Evolutionary conservation across 2,113 vertebrate species (phyloP).

Genomic region (Lagenorhynchus albirostris): DNA sequence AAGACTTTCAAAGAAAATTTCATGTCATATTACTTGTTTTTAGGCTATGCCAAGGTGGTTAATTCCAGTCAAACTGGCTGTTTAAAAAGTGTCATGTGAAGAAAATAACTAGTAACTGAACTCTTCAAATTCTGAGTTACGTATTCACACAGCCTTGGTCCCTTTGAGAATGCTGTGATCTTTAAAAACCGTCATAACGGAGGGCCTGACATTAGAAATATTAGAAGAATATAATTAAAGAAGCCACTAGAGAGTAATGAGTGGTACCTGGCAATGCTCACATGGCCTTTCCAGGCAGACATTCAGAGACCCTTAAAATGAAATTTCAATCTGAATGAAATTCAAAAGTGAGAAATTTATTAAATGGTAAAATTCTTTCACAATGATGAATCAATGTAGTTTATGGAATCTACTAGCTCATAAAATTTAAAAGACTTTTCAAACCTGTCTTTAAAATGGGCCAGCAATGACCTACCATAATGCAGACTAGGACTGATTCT

Average conservation of each 20-base stretch:
- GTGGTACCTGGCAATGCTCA: background rate
- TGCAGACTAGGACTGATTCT: background rate
- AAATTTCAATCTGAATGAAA: conserved; percentile 36
- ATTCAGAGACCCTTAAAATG: conserved; percentile 15
- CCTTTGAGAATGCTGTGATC: background rate
- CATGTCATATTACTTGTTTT: conserved; percentile 31
- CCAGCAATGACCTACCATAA: background rate
- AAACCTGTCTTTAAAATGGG: conserved; percentile 7
- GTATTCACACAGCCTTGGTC: background rate
- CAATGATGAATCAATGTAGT: conserved; percentile 11
- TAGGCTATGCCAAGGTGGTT: background rate
- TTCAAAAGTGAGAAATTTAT: conserved; percentile 34
- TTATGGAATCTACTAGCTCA: background rate
- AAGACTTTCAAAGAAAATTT: conserved; percentile 36
- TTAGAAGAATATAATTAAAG: background rate
- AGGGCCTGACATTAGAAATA: conserved; percentile 32
- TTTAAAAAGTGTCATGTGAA: background rate
- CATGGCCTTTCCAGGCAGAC: background rate
- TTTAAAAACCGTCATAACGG: background rate
- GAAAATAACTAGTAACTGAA: background rate
- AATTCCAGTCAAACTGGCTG: conserved; percentile 22
- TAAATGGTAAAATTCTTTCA: conserved; percentile 33
- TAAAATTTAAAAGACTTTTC: conserved; percentile 38
- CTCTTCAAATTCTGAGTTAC: background rate
- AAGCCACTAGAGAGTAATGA: background rate